Percentiles rank a stretch among this genome's conserved stretches.
These are phyloP conservation scores for Ostrea denselamellosa DNA, from an alignment of 1,140 invertebrate species.

Conservation along the genomic window DNA sequence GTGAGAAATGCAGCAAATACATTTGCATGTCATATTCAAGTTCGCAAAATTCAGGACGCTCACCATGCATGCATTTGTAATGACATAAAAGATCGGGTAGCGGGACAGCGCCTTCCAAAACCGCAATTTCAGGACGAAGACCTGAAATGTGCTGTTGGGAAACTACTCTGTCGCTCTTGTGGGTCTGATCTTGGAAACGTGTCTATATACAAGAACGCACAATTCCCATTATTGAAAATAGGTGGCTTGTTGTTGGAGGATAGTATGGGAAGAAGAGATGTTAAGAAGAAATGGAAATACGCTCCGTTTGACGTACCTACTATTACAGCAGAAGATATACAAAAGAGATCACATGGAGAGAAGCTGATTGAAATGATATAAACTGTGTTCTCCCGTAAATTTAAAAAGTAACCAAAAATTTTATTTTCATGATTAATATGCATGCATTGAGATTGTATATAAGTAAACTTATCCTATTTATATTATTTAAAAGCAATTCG, in stretches of 20 bases:
- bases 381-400: not conserved
- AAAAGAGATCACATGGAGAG: not conserved
- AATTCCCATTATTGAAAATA: slow-evolving; percentile 68
- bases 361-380: slow-evolving; percentile 32
- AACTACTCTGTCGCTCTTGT: slow-evolving; percentile 67
- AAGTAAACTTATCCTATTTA: no score
- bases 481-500: no score
- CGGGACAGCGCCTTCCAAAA: slow-evolving; percentile 10
- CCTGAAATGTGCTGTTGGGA: slow-evolving; percentile 52
- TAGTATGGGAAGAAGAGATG: slow-evolving; percentile 47
- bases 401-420: no score
- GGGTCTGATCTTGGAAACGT: slow-evolving; percentile 65
- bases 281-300: slow-evolving; percentile 64
- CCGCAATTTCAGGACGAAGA: slow-evolving; percentile 49
- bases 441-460: no score
- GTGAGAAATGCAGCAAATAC: slow-evolving; percentile 65
- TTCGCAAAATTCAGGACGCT: slow-evolving; percentile 63
- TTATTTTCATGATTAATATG: no score
- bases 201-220: slow-evolving; percentile 53
- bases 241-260: slow-evolving; percentile 61
- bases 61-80: slow-evolving; percentile 64
- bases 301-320: slow-evolving; percentile 53
- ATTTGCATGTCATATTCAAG: slow-evolving; percentile 64
- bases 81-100: slow-evolving; percentile 55
- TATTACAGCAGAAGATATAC: slow-evolving; percentile 54